Evolutionary conservation across 2,113 vertebrate genomes (phyloP).

Genomic region (Collichthys lucidus): DNA sequence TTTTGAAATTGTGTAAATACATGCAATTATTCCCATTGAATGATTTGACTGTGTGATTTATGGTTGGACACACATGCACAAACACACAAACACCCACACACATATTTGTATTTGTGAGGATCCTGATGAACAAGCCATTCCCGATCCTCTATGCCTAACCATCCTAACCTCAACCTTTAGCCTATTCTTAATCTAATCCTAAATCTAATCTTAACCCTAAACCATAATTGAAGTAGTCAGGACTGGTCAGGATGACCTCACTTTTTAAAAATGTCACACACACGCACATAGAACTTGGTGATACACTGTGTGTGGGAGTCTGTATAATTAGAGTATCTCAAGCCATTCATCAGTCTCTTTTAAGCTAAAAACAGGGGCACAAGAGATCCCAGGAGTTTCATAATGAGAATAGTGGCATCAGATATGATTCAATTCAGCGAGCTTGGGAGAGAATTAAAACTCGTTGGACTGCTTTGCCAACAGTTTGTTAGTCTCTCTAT

Average conservation of each 20-base stretch:
- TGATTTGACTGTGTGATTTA: constrained; percentile 44
- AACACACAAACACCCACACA: constrained; percentile 7
- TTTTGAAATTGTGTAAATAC: constrained; percentile 54
- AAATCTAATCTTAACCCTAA: constrained; percentile 14
- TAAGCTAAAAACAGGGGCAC: constrained; percentile 52
- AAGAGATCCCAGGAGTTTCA: constrained; percentile 40
- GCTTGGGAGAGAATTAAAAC: constrained; percentile 21
- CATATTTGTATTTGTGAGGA: neutral
- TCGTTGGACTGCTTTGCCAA: constrained; percentile 13
- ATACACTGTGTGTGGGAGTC: constrained; percentile 11
- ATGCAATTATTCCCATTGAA: constrained; percentile 18
- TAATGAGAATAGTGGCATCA: constrained; percentile 36
- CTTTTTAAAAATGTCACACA: constrained; percentile 24
- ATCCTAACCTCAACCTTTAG: constrained; percentile 1
- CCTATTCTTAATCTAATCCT: constrained; percentile 23
- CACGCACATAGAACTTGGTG: constrained; percentile 1
- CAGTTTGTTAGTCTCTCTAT: neutral
- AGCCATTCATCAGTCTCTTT: constrained; percentile 49
- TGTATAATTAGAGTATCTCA: constrained; percentile 58
- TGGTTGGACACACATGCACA: neutral
- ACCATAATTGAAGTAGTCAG: constrained; percentile 24
- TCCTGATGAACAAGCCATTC: constrained; percentile 1
- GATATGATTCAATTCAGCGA: constrained; percentile 18
- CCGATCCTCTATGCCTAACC: neutral
- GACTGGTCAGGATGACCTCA: constrained; percentile 35